These are phyloP conservation scores for Lipotes vexillifer DNA, from an alignment of 2,113 vertebrate genomes.

Conservation along the genomic window DNA sequence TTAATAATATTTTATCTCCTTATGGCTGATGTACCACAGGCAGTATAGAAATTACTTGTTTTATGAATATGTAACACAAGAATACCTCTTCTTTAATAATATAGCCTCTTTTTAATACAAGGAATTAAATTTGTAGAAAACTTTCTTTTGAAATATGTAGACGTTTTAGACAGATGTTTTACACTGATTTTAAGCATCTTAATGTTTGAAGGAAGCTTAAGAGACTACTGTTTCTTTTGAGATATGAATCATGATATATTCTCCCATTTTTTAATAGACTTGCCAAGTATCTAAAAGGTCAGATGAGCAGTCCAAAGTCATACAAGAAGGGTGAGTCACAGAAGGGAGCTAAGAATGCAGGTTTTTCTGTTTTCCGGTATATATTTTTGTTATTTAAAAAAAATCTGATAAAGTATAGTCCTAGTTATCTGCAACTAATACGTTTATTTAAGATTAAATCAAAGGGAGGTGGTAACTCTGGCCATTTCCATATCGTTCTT, in stretches of 20 bases:
- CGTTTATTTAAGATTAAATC: not conserved
- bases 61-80: conserved; percentile 22
- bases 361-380: not conserved
- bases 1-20: conserved; percentile 6
- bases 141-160: not conserved
- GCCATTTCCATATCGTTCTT: not conserved
- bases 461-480: not conserved
- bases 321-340: not conserved
- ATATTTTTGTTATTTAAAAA: not conserved
- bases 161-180: not conserved
- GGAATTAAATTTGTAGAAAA: not conserved
- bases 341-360: not conserved
- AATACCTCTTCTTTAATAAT: not conserved
- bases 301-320: not conserved
- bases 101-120: not conserved
- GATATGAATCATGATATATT: not conserved
- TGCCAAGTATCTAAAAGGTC: not conserved
- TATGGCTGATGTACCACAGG: not conserved
- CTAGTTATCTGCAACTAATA: not conserved
- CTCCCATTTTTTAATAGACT: not conserved
- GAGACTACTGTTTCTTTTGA: not conserved
- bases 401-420: not conserved
- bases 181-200: not conserved
- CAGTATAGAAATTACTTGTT: not conserved
- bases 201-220: not conserved